Evolutionary conservation across 2,797 vertebrate genomes (phyloP).

Genomic region (Lepus oiostolus): DNA sequence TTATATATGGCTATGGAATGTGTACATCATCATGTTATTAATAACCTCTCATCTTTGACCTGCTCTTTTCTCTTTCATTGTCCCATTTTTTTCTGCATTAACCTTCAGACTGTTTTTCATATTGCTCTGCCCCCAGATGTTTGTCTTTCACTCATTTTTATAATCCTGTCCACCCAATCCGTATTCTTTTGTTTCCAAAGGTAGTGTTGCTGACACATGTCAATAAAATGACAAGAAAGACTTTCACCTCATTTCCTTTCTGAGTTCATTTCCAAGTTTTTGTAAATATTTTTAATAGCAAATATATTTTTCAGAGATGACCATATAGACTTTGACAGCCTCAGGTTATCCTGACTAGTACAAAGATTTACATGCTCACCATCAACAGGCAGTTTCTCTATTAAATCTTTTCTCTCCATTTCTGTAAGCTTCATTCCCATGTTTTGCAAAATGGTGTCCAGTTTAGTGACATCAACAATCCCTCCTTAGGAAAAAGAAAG

Average conservation of each 20-base stretch:
- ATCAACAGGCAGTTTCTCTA: slow-evolving; percentile 25
- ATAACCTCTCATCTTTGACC: not conserved
- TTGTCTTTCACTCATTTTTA: not conserved
- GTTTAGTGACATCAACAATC: not conserved
- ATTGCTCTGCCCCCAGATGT: not conserved
- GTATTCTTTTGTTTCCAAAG: not conserved
- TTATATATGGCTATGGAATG: not conserved
- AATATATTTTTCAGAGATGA: not conserved
- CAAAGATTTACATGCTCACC: slow-evolving; percentile 50
- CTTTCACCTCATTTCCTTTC: not conserved
- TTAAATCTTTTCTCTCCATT: slow-evolving; percentile 13
- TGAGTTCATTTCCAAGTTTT: not conserved
- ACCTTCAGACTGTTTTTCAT: not conserved
- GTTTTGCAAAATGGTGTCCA: slow-evolving; percentile 9
- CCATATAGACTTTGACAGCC: not conserved
- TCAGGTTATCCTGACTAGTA: not conserved
- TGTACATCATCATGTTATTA: not conserved
- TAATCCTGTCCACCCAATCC: not conserved
- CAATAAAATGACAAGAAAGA: not conserved
- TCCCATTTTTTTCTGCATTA: not conserved
- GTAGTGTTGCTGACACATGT: not conserved
- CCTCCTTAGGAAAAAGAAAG: not conserved
- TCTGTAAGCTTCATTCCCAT: slow-evolving; percentile 28
- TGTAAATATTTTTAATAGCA: slow-evolving; percentile 22
- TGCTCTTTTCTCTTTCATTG: not conserved